Evolutionary conservation across 2,113 vertebrate genomes (phyloP), one percentile per base, ranked within the genome.

Genomic region (Vulpes lagopus): DNA sequence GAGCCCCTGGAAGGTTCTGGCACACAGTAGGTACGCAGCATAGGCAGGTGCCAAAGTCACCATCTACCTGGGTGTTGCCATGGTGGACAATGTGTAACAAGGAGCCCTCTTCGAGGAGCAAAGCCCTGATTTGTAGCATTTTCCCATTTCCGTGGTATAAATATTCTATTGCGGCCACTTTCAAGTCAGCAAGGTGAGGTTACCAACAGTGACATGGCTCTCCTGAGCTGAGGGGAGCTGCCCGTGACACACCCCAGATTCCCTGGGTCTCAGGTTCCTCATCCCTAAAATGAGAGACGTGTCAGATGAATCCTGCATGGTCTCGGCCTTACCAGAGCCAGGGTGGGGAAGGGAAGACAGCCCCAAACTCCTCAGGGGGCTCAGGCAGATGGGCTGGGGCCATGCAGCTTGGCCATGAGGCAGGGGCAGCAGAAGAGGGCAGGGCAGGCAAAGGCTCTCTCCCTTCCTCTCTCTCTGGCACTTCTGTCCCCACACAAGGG

Each of bases 21-120:
- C 11, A 6, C 12, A 14, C 73, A 49, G 38, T 49, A 30, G 78
- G 78, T 27, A 43, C 10, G 49, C 7, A 30, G 73, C 8, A 4
- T 43, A 2, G 23, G 23, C 43, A 30, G 25, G 5, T 17, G 5
- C 43, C 23, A 12, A 15, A 3, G 11, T 25, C 23, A 0, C 3
- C 12, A 27, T 49, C 43, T 78, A 5, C 25, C 38, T 1, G 14
- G 23, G 25, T 0, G 2, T 19, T 14, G 0, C 74, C 4, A 14
- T 78, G 43, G 25, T 32, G 5, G 53, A 11, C 19, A 1, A 2
- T 22, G 30, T 8, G 32, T 20, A 5, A 57, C 30, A 22, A 32
- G 0, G 6, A 30, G 76, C 51, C 19, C 76, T 32, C 38, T 20
- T 27, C 1, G 1, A 9, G 27, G 16, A 32, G 57, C 80, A 43